Conservation (phyloP, 37 sponge, comb jelly and placozoan species). For the Ianthella basta region DNA sequence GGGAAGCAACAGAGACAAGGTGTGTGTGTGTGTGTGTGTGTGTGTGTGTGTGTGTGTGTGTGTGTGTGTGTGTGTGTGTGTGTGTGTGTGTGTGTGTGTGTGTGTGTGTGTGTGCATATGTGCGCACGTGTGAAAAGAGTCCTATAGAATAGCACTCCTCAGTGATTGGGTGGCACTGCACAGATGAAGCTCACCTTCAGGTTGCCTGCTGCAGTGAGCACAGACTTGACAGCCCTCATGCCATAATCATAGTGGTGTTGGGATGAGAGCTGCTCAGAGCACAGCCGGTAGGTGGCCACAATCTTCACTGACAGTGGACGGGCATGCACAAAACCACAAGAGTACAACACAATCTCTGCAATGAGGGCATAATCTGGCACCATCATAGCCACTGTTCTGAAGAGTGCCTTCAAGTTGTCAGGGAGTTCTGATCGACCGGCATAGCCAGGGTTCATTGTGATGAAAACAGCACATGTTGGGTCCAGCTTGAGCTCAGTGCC, state of each 20-base stretch:
- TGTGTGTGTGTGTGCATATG: too few species aligned
- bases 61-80: too few species aligned
- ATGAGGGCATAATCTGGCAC: conserved; percentile 99
- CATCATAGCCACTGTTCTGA: conserved; percentile 99
- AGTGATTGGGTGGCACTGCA: too few species aligned
- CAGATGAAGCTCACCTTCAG: conserved; percentile 86
- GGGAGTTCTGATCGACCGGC: conserved; percentile 98
- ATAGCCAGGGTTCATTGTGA: conserved; percentile 99
- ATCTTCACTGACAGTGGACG: conserved; percentile 99
- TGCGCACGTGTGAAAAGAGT: too few species aligned
- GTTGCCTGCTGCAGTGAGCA: conserved; percentile 98
- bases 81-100: too few species aligned
- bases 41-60: too few species aligned
- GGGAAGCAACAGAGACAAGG: not conserved
- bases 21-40: too few species aligned
- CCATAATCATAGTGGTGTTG: conserved; percentile 99
- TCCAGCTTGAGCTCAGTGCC: conserved; percentile 98
- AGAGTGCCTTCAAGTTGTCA: conserved; percentile 97
- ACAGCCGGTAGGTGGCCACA: conserved; percentile 97
- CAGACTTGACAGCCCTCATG: conserved; percentile 99
- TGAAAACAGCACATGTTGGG: conserved; percentile 97
- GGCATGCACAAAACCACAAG: conserved; percentile 97
- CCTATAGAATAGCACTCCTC: too few species aligned
- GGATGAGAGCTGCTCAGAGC: conserved; percentile 99
- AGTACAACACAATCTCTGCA: conserved; percentile 98